Conservation (phyloP, 2,113 vertebrate genomes). For the Embiotoca jacksoni region DNA sequence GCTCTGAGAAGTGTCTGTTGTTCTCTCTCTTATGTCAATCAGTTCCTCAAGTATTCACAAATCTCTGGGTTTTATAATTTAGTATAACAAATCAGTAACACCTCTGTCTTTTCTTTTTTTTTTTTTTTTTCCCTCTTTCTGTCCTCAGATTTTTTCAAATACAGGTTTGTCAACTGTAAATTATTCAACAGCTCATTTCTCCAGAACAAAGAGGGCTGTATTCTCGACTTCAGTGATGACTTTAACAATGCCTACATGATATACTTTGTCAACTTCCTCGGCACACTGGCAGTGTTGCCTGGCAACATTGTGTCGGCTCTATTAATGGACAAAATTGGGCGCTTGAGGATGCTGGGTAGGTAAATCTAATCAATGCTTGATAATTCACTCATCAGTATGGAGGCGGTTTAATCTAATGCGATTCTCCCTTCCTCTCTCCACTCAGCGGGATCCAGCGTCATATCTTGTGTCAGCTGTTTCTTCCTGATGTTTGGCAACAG, state of each 20-base stretch:
- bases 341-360: conserved; percentile 95
- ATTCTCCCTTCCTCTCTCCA: background rate
- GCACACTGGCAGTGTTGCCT: conserved; percentile 94
- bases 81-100: background rate
- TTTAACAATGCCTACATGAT: conserved; percentile 98
- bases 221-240: conserved; percentile 95
- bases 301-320: conserved; percentile 97
- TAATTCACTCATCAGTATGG: background rate
- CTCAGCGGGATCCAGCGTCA: conserved; percentile 94
- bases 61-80: background rate
- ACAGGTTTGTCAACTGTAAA: conserved; percentile 92
- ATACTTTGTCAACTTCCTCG: conserved; percentile 98
- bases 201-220: conserved; percentile 97
- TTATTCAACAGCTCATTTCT: conserved; percentile 95
- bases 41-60: background rate
- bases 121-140: background rate
- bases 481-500: conserved; percentile 97
- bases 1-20: background rate
- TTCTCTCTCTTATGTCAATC: background rate
- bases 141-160: conserved; percentile 93
- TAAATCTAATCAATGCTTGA: conserved; percentile 15
- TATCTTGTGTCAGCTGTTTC: conserved; percentile 98
- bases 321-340: conserved; percentile 98
- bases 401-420: background rate
- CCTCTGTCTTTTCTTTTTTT: background rate